A percentile compares a stretch with the other conserved stretches of the same genome.
These are phyloP conservation scores for Resseliella maxima DNA, from an alignment of 2,888 invertebrate species.

Conservation along the genomic window DNA sequence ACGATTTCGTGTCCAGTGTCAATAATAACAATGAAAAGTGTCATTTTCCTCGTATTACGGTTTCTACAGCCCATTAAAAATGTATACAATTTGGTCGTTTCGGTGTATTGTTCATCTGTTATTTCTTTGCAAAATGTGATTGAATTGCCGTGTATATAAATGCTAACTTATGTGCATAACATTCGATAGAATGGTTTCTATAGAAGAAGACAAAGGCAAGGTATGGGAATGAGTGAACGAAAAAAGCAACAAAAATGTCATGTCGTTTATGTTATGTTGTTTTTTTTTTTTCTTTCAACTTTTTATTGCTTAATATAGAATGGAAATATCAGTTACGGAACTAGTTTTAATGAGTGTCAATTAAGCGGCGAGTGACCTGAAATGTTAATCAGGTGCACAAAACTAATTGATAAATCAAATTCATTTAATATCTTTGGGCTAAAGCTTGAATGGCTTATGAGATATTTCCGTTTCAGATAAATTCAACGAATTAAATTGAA, in stretches of 20 bases:
- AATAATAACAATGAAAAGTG: slow-evolving; percentile 40
- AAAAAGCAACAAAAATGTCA: too few relatives aligned
- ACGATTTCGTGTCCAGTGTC: slow-evolving; percentile 26
- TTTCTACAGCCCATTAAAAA: slow-evolving; percentile 23
- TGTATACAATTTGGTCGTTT: background rate
- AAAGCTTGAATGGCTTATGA: background rate
- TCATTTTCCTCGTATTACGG: slow-evolving; percentile 5
- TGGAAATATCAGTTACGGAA: background rate
- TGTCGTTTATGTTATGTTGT: too few relatives aligned
- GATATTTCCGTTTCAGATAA: background rate
- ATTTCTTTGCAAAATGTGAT: background rate
- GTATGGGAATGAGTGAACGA: too few relatives aligned
- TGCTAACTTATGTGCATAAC: too few relatives aligned
- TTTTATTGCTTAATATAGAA: background rate
- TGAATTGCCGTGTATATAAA: background rate
- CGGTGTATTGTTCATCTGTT: background rate
- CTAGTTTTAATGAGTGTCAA: background rate
- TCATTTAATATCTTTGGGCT: background rate
- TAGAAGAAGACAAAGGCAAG: too few relatives aligned
- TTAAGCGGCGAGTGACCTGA: background rate
- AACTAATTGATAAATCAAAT: background rate
- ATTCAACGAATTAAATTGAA: too few relatives aligned
- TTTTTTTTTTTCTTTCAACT: background rate
- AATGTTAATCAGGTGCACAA: background rate
- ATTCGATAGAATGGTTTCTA: too few relatives aligned